Conservation (phyloP, 1,140 invertebrate species). For the Platorchestia sp. region DNA sequence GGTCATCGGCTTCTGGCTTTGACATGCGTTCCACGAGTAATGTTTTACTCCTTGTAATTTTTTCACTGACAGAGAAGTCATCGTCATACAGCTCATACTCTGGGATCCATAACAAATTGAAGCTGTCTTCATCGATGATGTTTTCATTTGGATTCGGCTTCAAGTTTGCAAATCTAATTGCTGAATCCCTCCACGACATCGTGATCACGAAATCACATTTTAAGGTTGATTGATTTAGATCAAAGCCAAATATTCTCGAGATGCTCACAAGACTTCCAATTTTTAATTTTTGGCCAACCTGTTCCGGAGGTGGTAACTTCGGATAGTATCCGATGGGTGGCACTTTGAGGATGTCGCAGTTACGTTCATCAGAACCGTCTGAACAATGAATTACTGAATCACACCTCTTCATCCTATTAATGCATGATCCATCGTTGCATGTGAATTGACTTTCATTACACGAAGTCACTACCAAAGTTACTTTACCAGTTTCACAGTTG, state of each 20-base stretch:
- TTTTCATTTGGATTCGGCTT: neutral
- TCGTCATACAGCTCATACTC: neutral
- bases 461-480: slow-evolving; percentile 20
- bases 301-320: neutral
- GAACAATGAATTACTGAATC: slow-evolving; percentile 74
- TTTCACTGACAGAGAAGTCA: neutral
- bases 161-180: neutral
- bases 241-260: neutral
- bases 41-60: neutral
- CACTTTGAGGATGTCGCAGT: slow-evolving; percentile 55
- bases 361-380: slow-evolving; percentile 71
- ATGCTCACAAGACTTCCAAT: neutral
- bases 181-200: slow-evolving; percentile 3
- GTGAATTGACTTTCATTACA: slow-evolving; percentile 63
- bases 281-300: neutral
- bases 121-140: neutral
- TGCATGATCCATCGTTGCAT: slow-evolving; percentile 68
- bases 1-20: neutral
- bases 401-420: slow-evolving; percentile 70
- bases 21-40: neutral
- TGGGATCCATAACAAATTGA: neutral
- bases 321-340: neutral
- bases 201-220: neutral
- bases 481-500: neutral
- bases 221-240: neutral